Evolutionary conservation across 2,797 vertebrate genomes (phyloP).

Genomic region (Hoplostethus atlanticus): DNA sequence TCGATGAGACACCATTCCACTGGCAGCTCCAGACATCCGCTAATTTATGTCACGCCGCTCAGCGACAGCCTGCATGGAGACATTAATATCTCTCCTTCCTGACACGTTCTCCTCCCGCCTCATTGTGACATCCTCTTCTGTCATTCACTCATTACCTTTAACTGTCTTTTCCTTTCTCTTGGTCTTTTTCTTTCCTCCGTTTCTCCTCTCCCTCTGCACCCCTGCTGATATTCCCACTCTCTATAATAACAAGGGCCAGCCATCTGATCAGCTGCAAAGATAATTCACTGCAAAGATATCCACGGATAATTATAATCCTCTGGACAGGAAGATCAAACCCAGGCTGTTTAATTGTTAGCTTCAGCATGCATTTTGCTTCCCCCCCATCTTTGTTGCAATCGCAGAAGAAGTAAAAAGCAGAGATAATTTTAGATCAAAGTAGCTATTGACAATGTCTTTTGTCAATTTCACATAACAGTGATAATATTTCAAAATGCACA

Average conservation of each 20-base stretch:
- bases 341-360: constrained; percentile 44
- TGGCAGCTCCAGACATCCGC: constrained; percentile 8
- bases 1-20: constrained; percentile 4
- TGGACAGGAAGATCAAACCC: constrained; percentile 18
- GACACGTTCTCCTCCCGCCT: not conserved
- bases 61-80: not conserved
- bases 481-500: too few species aligned
- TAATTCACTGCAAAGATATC: too few species aligned
- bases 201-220: not conserved
- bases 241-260: constrained; percentile 33
- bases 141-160: not conserved
- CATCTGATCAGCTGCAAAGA: constrained; percentile 38
- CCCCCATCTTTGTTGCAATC: constrained; percentile 6
- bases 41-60: constrained; percentile 12
- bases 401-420: not conserved
- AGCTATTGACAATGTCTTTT: not conserved
- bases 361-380: constrained; percentile 10
- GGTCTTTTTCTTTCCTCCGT: not conserved
- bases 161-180: not conserved
- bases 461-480: too few species aligned
- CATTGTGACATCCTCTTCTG: too few species aligned
- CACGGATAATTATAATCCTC: constrained; percentile 50
- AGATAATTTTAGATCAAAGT: not conserved
- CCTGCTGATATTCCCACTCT: constrained; percentile 3
- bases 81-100: constrained; percentile 2